phyloP scores from a whole-genome alignment of 2,888 invertebrate species.

The Nomada flava region DNA sequence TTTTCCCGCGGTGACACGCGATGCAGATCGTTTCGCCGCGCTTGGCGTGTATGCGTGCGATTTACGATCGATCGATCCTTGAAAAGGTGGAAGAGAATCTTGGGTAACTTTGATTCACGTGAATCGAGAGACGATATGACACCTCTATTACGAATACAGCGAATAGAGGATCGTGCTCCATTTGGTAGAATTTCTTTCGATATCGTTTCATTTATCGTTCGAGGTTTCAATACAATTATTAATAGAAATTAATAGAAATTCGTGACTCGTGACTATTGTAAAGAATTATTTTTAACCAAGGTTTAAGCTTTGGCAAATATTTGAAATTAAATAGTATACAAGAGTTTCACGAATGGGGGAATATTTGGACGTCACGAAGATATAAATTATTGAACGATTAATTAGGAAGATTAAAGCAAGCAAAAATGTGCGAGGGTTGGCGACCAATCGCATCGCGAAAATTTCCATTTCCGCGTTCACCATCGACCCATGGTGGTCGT shows the following conservation, averaged over 20 bases:
- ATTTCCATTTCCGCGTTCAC: conserved; percentile 49
- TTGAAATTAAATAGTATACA: too few species aligned
- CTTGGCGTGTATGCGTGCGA: not conserved
- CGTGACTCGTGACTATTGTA: too few species aligned
- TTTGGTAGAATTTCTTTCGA: not conserved
- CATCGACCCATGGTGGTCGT: conserved; percentile 38
- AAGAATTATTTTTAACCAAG: too few species aligned
- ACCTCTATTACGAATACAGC: not conserved
- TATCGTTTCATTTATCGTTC: too few species aligned
- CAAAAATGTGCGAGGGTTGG: not conserved
- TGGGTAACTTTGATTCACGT: not conserved
- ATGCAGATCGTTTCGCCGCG: conserved; percentile 16
- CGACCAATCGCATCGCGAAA: conserved; percentile 18
- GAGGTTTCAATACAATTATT: too few species aligned
- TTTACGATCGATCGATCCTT: conserved; percentile 17
- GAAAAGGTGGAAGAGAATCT: not conserved
- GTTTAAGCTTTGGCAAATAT: too few species aligned
- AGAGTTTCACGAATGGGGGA: too few species aligned
- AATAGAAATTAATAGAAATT: too few species aligned
- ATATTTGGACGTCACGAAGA: too few species aligned
- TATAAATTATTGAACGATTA: not conserved
- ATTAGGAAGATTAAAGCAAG: not conserved
- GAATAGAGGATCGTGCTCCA: too few species aligned
- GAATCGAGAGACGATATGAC: not conserved
- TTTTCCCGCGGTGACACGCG: conserved; percentile 60